Evolutionary conservation across 2,113 vertebrate genomes (phyloP).

Genomic region (Globicephala melas): DNA sequence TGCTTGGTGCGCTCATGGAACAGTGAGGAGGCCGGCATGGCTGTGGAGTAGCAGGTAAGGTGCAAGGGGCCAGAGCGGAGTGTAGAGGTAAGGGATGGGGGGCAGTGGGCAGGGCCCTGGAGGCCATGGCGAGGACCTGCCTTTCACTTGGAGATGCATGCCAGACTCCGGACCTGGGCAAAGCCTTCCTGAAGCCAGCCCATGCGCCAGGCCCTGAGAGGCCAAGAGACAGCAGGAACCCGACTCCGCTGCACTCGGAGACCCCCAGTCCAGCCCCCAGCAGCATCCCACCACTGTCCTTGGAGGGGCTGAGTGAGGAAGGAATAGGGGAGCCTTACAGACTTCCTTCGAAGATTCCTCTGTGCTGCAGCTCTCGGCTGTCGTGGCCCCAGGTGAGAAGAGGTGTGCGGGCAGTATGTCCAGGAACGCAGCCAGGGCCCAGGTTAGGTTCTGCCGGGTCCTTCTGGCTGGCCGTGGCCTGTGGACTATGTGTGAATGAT

Average conservation of each 20-base stretch:
- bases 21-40: not conserved
- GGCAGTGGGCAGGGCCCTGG: fast-evolving
- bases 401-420: not conserved
- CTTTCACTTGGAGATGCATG: not conserved
- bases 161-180: not conserved
- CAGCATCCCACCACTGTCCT: not conserved
- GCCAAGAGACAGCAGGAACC: not conserved
- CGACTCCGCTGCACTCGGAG: not conserved
- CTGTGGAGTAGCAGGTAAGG: not conserved
- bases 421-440: fast-evolving
- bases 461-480: not conserved
- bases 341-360: not conserved
- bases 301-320: not conserved
- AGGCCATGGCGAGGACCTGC: not conserved
- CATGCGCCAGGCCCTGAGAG: not conserved
- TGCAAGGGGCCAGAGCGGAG: no score
- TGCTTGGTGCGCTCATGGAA: not conserved
- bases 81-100: not conserved
- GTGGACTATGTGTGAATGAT: not conserved
- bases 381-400: not conserved
- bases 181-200: not conserved
- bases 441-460: not conserved
- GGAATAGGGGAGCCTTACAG: not conserved
- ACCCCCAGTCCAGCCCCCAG: not conserved
- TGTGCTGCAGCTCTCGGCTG: not conserved